Evolutionary conservation across 37 sponge, comb jelly and placozoan genomes (phyloP).

Genomic region (Beroe ovata): DNA sequence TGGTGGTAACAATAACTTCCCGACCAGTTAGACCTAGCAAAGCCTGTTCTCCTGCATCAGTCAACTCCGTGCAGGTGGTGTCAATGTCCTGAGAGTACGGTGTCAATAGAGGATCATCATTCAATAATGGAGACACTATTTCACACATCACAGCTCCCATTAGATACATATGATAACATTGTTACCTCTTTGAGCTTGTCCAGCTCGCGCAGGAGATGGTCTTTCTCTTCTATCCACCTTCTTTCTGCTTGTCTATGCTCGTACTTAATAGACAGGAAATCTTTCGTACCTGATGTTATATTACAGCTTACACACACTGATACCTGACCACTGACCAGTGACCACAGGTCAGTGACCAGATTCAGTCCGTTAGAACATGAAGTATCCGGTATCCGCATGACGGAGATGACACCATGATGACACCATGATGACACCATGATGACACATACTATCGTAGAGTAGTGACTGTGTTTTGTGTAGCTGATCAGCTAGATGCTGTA

Average conservation of each 20-base stretch:
- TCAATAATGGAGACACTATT: no score
- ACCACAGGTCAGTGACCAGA: no score
- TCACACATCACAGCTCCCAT: no score
- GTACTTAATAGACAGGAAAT: constrained; percentile 93
- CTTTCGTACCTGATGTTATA: constrained; percentile 74
- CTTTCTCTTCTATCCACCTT: constrained; percentile 88
- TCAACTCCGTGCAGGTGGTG: constrained; percentile 35
- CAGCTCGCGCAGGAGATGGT: constrained; percentile 78
- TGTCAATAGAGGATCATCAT: no score
- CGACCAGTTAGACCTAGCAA: constrained; percentile 18
- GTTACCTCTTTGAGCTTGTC: constrained; percentile 76
- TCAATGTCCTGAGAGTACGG: constrained; percentile 18
- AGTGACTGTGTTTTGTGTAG: constrained; percentile 85
- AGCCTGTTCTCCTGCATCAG: constrained; percentile 36
- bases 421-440: neutral
- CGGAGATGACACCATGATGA: no score
- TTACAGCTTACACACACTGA: no score
- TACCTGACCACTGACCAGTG: no score
- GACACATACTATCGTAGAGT: constrained; percentile 80
- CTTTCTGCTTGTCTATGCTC: constrained; percentile 83
- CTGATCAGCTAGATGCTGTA: constrained; percentile 77
- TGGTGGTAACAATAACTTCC: constrained; percentile 59
- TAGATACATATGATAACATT: no score
- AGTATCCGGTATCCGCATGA: no score
- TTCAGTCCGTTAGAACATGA: no score